A percentile compares a stretch with the other conserved stretches of the same genome.
These are phyloP conservation scores for Incurvaria masculella DNA, from an alignment of 2,888 invertebrate genomes.

Conservation along the genomic window DNA sequence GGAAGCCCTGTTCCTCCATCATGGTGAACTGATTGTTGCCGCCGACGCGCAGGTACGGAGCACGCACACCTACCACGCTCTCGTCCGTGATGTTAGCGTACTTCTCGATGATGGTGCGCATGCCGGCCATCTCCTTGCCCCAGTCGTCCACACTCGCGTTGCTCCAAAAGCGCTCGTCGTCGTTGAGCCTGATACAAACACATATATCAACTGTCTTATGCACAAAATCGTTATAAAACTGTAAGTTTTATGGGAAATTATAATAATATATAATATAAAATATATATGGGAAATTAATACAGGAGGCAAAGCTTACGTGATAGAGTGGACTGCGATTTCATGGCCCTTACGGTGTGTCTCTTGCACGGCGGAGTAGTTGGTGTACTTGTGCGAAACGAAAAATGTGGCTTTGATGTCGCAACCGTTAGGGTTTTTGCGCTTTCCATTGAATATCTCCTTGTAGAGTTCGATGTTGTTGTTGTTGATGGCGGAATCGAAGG, in stretches of 20 bases:
- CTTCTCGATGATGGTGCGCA: conserved; percentile 87
- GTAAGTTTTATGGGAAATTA: too few species aligned
- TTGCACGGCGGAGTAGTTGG: conserved; percentile 90
- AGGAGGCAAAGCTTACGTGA: conserved; percentile 88
- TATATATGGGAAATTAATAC: too few species aligned
- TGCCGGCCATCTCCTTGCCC: conserved; percentile 95
- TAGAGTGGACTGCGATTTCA: conserved; percentile 91
- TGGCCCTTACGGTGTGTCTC: conserved; percentile 90
- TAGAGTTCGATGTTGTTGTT: conserved; percentile 93
- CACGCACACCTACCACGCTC: conserved; percentile 87
- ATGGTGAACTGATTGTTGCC: conserved; percentile 96
- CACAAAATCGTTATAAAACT: too few species aligned
- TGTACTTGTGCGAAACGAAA: conserved; percentile 92
- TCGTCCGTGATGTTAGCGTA: conserved; percentile 88
- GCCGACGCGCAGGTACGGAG: conserved; percentile 87
- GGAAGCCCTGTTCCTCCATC: conserved; percentile 95
- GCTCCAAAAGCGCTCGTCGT: conserved; percentile 90
- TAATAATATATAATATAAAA: too few species aligned
- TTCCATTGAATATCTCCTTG: conserved; percentile 87
- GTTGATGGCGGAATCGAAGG: conserved; percentile 93
- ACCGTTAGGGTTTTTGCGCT: conserved; percentile 89
- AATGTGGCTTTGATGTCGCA: conserved; percentile 91
- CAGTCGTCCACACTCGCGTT: conserved; percentile 89
- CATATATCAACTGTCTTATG: not conserved
- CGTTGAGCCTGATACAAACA: conserved; percentile 69